These are phyloP conservation scores for Pachyrhynchus sulphureomaculatus DNA, from an alignment of 1,140 invertebrate species.

Conservation along the genomic window DNA sequence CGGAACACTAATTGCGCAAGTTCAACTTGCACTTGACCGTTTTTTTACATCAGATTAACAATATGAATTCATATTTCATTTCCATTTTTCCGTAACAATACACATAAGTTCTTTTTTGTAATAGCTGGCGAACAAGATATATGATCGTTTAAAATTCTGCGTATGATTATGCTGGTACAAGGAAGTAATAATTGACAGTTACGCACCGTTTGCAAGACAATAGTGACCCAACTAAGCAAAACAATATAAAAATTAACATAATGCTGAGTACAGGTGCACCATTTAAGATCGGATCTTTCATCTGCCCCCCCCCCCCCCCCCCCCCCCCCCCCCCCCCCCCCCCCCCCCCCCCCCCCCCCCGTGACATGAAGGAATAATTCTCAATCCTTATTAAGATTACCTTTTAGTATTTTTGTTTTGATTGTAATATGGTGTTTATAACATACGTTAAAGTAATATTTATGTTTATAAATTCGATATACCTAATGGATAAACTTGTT, in stretches of 20 bases:
- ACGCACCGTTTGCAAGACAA: conserved; percentile 17
- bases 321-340: conserved; percentile 3
- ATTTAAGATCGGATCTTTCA: conserved; percentile 17
- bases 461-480: too few species aligned
- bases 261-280: conserved; percentile 25
- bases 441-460: too few species aligned
- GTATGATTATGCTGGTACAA: conserved; percentile 10
- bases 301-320: conserved; percentile 9
- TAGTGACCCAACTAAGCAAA: conserved; percentile 26
- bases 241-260: conserved; percentile 27
- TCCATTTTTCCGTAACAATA: too few species aligned
- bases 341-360: conserved; percentile 6
- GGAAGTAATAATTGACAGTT: conserved; percentile 19
- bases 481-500: too few species aligned
- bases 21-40: too few species aligned
- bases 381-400: conserved; percentile 14
- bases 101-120: too few species aligned
- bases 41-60: too few species aligned
- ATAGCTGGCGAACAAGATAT: too few species aligned
- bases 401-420: too few species aligned
- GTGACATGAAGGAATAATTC: conserved; percentile 14
- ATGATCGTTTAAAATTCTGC: not conserved
- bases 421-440: too few species aligned
- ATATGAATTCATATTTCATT: too few species aligned
- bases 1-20: too few species aligned